Base-by-base conservation (phyloP, 37 sponge, comb jelly and placozoan genomes). In the Chondrilla cf. caribensis region DNA sequence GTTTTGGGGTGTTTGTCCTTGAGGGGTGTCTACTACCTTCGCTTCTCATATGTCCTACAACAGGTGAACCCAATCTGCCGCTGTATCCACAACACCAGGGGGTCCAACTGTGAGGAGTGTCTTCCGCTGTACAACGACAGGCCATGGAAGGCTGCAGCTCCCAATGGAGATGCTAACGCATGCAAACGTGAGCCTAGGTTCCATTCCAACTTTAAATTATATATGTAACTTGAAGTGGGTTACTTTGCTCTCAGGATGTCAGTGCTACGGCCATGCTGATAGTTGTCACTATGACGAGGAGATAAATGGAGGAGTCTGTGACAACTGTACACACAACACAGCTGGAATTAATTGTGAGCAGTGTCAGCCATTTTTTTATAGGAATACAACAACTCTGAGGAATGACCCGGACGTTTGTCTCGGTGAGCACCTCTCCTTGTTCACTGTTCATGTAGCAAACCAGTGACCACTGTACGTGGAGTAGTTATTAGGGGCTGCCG, bases 251-350 rank as follows among this genome's bases (percentile, higher is more conserved):
- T 19, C 71, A 70, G 71, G 8, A 38, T 70, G 71, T 18, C 71
- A 70, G 71, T 70, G 71, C 18, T 70, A 84, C 37, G 77, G 43
- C 33, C 85, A 84, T 33, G 73, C 85, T 3, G 26, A 1, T 2
- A 47, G 29, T 3, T 77, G 79, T 43, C 79, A 78, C 60, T 89
- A 77, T 76, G 89, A 84, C 41, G 85, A 73, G 3, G 58, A 29
- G 41, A 70, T 77, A n/a, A 77, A 77, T 51, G 82, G 85, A 0
- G 89, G 89, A 51, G 89, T 89, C 19, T 89, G 89, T 84, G 85
- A 84, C 18, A 71, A 72, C 18, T 89, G 89, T 57, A 40, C 80
- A 70, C 35, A 80, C 38, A 81, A 86, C 77, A 86, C 86, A 36
- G 68, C 75, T 58, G 86, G 86, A 15, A 33, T 40, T 42, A 39